phyloP scores from a whole-genome alignment of 2,888 invertebrate genomes.

The Entomobrya proxima region DNA sequence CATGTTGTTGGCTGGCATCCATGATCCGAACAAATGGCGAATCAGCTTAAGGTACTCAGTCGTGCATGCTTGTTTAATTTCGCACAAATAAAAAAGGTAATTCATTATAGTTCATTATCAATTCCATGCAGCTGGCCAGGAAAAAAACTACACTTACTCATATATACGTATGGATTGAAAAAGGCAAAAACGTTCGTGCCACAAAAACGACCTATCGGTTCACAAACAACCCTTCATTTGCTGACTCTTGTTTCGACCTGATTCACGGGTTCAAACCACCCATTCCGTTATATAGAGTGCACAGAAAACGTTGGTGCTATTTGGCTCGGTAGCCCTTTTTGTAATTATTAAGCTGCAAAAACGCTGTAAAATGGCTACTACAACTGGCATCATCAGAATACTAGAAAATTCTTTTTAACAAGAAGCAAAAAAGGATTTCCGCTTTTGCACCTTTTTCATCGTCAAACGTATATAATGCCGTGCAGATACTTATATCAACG shows the following conservation, averaged over 20 bases:
- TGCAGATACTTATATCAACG: neutral
- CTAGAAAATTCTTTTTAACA: neutral
- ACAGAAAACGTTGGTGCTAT: too few species aligned
- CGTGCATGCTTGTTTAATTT: neutral
- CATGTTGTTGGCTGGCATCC: neutral
- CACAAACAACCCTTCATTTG: neutral
- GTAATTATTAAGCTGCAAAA: neutral
- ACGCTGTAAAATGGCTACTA: neutral
- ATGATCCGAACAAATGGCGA: neutral
- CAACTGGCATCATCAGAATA: neutral
- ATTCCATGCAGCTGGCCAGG: neutral
- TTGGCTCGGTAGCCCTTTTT: too few species aligned
- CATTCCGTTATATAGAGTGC: neutral
- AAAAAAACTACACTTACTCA: neutral
- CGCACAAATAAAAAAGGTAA: constrained; percentile 27
- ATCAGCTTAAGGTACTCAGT: neutral
- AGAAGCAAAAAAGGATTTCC: constrained; percentile 36
- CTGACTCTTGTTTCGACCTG: neutral
- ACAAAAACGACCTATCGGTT: too few species aligned
- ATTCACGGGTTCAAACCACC: constrained; percentile 20
- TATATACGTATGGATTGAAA: neutral
- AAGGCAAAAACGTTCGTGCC: neutral
- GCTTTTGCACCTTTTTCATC: constrained; percentile 31
- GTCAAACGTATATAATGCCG: neutral
- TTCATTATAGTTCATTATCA: constrained; percentile 35